Conservation (phyloP, 1,140 invertebrate genomes). For the Hyles euphorbiae region DNA sequence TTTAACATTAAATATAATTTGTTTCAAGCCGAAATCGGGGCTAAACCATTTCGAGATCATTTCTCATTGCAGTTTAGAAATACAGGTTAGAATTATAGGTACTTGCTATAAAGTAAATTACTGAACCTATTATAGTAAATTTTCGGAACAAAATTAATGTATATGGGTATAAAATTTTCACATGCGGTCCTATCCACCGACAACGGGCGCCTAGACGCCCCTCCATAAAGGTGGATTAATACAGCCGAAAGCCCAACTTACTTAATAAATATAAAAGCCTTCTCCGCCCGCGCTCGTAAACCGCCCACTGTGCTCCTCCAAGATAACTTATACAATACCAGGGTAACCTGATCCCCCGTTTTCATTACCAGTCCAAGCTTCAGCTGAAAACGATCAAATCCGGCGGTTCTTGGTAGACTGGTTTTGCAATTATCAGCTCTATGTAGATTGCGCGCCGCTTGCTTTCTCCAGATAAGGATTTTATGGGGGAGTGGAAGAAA, state of each 20-base stretch:
- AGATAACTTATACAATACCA: slow-evolving; percentile 69
- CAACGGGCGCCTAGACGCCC: slow-evolving; percentile 48
- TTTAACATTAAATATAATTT: background rate
- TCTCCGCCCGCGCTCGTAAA: slow-evolving; percentile 68
- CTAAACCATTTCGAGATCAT: background rate
- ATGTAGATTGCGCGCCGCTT: slow-evolving; percentile 66
- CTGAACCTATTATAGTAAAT: background rate
- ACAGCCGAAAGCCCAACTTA: slow-evolving; percentile 73
- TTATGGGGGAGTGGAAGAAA: slow-evolving; percentile 59
- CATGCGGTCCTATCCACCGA: slow-evolving; percentile 13
- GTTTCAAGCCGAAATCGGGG: background rate
- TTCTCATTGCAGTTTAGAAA: background rate
- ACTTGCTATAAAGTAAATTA: background rate
- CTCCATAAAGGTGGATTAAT: slow-evolving; percentile 72
- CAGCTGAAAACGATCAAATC: slow-evolving; percentile 20
- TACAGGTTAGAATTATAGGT: background rate
- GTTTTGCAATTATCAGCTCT: slow-evolving; percentile 68
- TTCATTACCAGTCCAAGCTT: slow-evolving; percentile 40
- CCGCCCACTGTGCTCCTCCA: slow-evolving; percentile 65
- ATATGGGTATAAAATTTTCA: background rate
- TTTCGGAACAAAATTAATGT: too few relatives aligned
- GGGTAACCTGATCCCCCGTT: slow-evolving; percentile 39
- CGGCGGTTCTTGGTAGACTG: slow-evolving; percentile 34
- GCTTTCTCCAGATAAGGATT: slow-evolving; percentile 73
- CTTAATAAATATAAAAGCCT: slow-evolving; percentile 75